phyloP scores from a whole-genome alignment of 2,113 vertebrate species.

The Chaetura pelagica region DNA sequence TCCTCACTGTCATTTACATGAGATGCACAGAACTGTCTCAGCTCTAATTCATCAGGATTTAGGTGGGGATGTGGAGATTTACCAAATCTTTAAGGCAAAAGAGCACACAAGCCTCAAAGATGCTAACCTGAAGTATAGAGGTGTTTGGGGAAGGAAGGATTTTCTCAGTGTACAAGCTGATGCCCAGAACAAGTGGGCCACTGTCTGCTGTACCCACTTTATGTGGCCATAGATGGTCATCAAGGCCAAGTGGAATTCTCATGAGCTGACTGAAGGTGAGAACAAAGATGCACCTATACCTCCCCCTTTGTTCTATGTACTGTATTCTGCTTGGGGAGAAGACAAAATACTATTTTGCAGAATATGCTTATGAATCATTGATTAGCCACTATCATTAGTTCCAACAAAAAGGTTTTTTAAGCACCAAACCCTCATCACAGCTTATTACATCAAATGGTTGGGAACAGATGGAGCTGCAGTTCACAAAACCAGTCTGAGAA shows the following conservation, averaged over 20 bases:
- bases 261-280: neutral
- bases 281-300: neutral
- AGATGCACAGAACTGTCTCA: neutral
- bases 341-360: neutral
- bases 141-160: neutral
- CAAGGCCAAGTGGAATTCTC: neutral
- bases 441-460: neutral
- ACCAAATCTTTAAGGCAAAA: neutral
- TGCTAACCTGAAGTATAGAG: rapidly evolving
- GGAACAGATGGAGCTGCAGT: neutral
- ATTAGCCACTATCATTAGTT: neutral
- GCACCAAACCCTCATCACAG: neutral
- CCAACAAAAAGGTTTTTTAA: constrained; percentile 9
- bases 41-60: neutral
- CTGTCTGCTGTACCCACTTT: rapidly evolving
- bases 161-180: neutral
- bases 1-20: neutral
- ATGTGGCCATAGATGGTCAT: rapidly evolving
- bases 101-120: neutral
- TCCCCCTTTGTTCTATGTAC: neutral
- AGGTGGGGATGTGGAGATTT: neutral
- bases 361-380: neutral
- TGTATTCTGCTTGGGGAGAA: neutral
- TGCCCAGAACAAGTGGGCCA: neutral
- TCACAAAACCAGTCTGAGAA: neutral